phyloP scores from a whole-genome alignment of 2,797 vertebrate species.

The Corythornis leucogaster region DNA sequence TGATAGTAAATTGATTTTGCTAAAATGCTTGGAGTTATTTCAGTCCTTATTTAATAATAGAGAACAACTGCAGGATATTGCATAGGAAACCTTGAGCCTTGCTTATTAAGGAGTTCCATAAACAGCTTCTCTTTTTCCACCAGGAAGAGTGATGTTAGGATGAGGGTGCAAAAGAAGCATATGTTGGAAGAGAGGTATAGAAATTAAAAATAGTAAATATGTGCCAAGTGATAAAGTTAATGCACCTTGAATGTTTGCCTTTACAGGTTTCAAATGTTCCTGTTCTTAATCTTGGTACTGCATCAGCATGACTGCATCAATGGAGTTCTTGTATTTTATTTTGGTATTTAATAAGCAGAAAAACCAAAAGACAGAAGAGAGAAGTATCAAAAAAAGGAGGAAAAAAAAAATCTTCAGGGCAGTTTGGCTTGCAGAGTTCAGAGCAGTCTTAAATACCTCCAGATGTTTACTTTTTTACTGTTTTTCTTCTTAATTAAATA shows the following conservation, averaged over 20 bases:
- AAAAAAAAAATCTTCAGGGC: background rate
- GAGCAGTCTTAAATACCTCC: conserved; percentile 63
- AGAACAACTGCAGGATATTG: background rate
- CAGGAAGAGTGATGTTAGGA: background rate
- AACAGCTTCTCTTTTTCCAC: background rate
- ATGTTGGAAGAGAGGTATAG: background rate
- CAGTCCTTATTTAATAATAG: background rate
- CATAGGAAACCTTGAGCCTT: background rate
- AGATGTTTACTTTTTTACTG: conserved; percentile 65
- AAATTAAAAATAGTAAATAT: background rate
- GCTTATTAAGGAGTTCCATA: background rate
- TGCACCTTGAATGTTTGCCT: background rate
- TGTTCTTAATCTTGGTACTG: conserved; percentile 6
- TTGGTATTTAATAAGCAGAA: conserved; percentile 14
- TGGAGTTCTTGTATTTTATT: conserved; percentile 11
- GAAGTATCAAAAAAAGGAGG: background rate
- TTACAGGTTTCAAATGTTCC: background rate
- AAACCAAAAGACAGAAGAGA: background rate
- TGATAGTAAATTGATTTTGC: background rate
- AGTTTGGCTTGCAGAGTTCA: conserved; percentile 53
- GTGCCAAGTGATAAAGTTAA: background rate
- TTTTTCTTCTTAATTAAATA: conserved; percentile 72
- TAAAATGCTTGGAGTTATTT: background rate
- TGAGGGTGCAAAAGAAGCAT: background rate
- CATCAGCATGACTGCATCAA: background rate